phyloP scores from a whole-genome alignment of 2,797 vertebrate species.

The Lithobates sylvaticus region DNA sequence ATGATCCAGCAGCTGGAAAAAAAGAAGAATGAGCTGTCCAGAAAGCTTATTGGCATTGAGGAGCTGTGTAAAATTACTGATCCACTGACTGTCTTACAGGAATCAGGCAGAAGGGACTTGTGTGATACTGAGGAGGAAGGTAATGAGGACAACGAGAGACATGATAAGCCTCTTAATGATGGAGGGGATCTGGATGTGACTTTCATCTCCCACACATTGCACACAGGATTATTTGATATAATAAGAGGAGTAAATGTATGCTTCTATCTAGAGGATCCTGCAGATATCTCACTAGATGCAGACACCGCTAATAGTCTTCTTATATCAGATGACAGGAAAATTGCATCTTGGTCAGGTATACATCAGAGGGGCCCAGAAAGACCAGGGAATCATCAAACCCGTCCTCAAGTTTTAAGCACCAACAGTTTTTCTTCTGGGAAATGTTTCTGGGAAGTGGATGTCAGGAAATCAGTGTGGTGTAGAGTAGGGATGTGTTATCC shows the following conservation, averaged over 20 bases:
- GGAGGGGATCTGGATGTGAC: background rate
- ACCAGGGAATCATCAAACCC: background rate
- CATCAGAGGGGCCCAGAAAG: background rate
- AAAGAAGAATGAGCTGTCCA: background rate
- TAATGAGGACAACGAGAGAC: too few species aligned
- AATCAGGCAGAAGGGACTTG: background rate
- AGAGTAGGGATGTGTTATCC: background rate
- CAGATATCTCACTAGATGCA: constrained; percentile 2
- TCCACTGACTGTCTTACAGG: background rate
- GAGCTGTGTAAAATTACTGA: background rate
- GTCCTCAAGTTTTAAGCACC: background rate
- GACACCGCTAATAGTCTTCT: background rate
- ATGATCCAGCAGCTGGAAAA: background rate
- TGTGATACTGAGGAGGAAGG: background rate
- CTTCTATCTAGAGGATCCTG: background rate
- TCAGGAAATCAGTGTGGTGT: background rate
- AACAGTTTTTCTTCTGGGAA: background rate
- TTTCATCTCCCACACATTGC: background rate
- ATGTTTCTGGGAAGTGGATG: background rate
- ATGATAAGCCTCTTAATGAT: background rate
- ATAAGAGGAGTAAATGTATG: background rate
- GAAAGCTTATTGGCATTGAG: background rate
- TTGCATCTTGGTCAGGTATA: background rate
- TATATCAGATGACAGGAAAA: background rate
- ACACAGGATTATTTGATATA: background rate